phyloP scores from a whole-genome alignment of 2,888 invertebrate species.

The Tetheella fluctuosa region DNA sequence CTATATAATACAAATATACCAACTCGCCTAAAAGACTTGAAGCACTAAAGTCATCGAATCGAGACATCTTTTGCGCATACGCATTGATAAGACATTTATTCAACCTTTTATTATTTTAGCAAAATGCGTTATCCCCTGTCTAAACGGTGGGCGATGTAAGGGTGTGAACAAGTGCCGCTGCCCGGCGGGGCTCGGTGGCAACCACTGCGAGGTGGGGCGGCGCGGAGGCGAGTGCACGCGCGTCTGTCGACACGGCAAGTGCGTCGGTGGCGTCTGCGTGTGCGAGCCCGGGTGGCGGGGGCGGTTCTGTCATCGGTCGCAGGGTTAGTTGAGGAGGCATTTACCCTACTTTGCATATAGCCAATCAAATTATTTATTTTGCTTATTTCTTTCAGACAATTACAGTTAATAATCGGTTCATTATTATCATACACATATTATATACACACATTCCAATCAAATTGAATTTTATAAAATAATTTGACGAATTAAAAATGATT shows the following conservation, averaged over 20 bases:
- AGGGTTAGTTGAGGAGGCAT: conserved; percentile 48
- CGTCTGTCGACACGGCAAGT: conserved; percentile 91
- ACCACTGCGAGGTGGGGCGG: conserved; percentile 95
- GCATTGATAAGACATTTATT: too few species aligned
- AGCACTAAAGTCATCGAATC: too few species aligned
- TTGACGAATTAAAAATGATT: too few species aligned
- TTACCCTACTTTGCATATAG: neutral
- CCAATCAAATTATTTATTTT: too few species aligned
- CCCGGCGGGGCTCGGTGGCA: conserved; percentile 91
- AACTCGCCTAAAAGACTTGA: too few species aligned
- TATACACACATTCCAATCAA: too few species aligned
- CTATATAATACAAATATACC: too few species aligned
- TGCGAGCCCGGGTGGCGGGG: conserved; percentile 94
- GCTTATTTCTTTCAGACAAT: too few species aligned
- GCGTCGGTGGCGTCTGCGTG: conserved; percentile 88
- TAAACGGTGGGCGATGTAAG: conserved; percentile 95
- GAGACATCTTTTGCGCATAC: too few species aligned
- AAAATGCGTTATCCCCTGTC: conserved; percentile 94
- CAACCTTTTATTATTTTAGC: conserved; percentile 79
- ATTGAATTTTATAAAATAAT: too few species aligned
- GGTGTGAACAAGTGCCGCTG: conserved; percentile 96
- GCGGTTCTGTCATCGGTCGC: conserved; percentile 90
- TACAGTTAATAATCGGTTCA: too few species aligned
- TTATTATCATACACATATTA: too few species aligned
- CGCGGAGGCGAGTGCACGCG: conserved; percentile 89